These are phyloP conservation scores for Knipowitschia caucasica DNA, from an alignment of 2,797 vertebrate species.

Conservation along the genomic window DNA sequence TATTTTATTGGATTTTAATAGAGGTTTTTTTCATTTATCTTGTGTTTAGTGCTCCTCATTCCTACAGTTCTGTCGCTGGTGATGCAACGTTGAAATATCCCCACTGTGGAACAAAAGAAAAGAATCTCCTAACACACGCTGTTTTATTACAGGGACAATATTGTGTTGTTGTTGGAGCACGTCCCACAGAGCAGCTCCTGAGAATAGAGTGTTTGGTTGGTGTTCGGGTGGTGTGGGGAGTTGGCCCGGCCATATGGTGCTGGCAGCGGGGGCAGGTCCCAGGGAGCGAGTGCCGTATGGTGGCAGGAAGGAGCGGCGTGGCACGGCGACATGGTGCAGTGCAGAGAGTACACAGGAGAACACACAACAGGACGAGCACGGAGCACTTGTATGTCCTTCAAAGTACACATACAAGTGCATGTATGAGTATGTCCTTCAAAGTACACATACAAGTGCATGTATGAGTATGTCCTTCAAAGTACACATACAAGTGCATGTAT, in stretches of 20 bases:
- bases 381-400: not conserved
- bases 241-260: slow-evolving; percentile 66
- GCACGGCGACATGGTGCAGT: slow-evolving; percentile 34
- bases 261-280: slow-evolving; percentile 46
- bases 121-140: too few relatives aligned
- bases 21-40: too few relatives aligned
- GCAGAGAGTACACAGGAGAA: slow-evolving; percentile 11
- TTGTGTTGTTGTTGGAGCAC: not conserved
- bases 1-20: too few relatives aligned
- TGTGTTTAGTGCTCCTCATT: too few relatives aligned
- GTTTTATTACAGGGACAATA: slow-evolving; percentile 1
- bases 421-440: too few relatives aligned
- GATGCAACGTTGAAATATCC: too few relatives aligned
- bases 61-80: too few relatives aligned
- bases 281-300: slow-evolving; percentile 60
- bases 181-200: slow-evolving; percentile 17
- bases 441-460: too few relatives aligned
- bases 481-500: too few relatives aligned
- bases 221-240: slow-evolving; percentile 34
- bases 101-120: too few relatives aligned
- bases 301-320: slow-evolving; percentile 56
- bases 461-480: too few relatives aligned
- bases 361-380: not conserved
- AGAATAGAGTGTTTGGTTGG: slow-evolving; percentile 19
- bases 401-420: too few relatives aligned